phyloP scores from a whole-genome alignment of 2,888 invertebrate genomes.

The Perdita meconis region DNA sequence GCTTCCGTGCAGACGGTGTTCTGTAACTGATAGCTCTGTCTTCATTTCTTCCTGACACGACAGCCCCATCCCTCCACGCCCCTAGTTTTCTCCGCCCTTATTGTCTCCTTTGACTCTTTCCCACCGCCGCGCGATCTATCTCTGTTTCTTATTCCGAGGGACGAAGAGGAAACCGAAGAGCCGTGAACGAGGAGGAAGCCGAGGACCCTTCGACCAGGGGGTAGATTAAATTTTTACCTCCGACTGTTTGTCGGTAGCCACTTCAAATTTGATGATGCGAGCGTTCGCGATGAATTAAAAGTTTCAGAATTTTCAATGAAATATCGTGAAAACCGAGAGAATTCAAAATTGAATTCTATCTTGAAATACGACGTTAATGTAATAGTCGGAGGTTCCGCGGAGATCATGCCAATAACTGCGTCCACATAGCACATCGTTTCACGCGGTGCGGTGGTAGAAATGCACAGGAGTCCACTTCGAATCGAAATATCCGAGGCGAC shows the following conservation, averaged over 20 bases:
- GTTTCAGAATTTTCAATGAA: not conserved
- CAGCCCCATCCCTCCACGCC: slow-evolving; percentile 69
- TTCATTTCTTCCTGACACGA: slow-evolving; percentile 78
- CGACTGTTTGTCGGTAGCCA: slow-evolving; percentile 17
- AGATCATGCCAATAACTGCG: not conserved
- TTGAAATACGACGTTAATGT: too few species aligned
- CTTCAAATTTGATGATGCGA: too few species aligned
- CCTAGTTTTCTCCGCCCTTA: slow-evolving; percentile 69
- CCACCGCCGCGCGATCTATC: slow-evolving; percentile 56
- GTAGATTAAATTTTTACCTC: slow-evolving; percentile 48
- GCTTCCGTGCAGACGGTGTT: slow-evolving; percentile 77
- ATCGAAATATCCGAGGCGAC: slow-evolving; percentile 28
- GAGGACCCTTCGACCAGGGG: slow-evolving; percentile 28
- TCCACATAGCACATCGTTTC: not conserved
- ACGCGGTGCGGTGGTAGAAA: not conserved
- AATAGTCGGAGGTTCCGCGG: too few species aligned
- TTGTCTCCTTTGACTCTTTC: slow-evolving; percentile 75
- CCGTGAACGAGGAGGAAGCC: slow-evolving; percentile 13
- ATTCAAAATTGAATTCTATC: too few species aligned
- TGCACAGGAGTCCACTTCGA: slow-evolving; percentile 1
- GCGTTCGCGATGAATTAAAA: not conserved
- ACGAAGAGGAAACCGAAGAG: slow-evolving; percentile 27
- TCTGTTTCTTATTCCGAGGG: slow-evolving; percentile 57
- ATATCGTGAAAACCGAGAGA: slow-evolving; percentile 1
- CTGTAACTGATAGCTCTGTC: slow-evolving; percentile 79